Evolutionary conservation across 2,797 vertebrate genomes (phyloP).

Genomic region (Acanthurus tractus): DNA sequence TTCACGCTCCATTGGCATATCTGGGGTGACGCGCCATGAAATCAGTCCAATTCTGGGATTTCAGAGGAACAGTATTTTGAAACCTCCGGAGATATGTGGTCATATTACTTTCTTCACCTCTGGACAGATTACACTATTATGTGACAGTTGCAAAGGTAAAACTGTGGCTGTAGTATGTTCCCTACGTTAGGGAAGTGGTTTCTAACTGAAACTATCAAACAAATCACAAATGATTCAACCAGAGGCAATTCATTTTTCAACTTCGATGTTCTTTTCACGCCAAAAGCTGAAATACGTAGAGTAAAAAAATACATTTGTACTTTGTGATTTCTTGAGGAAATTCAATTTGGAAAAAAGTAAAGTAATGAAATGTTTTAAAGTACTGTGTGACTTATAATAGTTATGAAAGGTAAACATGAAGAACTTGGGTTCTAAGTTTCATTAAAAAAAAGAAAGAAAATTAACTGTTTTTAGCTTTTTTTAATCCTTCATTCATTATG

Average conservation of each 20-base stretch:
- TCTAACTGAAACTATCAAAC: conserved; percentile 57
- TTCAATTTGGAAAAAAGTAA: not conserved
- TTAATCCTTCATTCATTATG: not conserved
- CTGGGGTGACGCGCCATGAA: conserved; percentile 87
- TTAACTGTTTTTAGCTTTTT: not conserved
- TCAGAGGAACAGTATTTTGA: conserved; percentile 88
- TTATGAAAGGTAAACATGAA: not conserved
- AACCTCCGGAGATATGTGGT: conserved; percentile 87
- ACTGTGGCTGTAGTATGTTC: conserved; percentile 65
- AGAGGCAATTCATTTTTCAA: conserved; percentile 45
- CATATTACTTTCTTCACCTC: conserved; percentile 83
- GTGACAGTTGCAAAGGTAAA: conserved; percentile 81
- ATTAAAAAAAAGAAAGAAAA: not conserved
- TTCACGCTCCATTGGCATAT: conserved; percentile 89
- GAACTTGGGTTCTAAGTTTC: not conserved
- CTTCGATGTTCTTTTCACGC: conserved; percentile 2
- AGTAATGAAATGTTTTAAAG: not conserved
- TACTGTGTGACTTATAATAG: not conserved
- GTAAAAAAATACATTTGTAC: conserved; percentile 12
- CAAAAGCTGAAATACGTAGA: conserved; percentile 22
- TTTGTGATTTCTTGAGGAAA: not conserved
- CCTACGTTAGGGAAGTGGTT: conserved; percentile 63
- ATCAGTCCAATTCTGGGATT: conserved; percentile 89
- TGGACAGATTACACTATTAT: conserved; percentile 83
- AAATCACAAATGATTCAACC: conserved; percentile 58